phyloP scores from a whole-genome alignment of 1,140 invertebrate genomes.

The Neodiprion lecontei region DNA sequence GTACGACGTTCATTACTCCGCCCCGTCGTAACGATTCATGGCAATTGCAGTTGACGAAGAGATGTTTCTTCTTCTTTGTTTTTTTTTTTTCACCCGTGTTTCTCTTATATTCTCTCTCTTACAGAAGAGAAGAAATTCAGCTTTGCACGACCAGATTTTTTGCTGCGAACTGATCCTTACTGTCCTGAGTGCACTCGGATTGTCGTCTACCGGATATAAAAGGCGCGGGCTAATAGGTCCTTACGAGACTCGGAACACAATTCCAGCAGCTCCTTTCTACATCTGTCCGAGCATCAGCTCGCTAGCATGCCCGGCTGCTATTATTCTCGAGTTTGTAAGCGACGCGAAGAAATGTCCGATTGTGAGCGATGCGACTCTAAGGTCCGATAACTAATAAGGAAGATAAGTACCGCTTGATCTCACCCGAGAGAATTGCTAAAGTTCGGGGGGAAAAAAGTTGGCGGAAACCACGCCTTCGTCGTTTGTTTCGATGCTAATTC shows the following conservation, averaged over 20 bases:
- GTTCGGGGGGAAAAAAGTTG: too few relatives aligned
- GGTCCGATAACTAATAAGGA: too few relatives aligned
- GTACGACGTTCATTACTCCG: too few relatives aligned
- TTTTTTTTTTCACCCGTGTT: neutral
- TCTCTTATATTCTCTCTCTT: neutral
- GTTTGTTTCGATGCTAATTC: too few relatives aligned
- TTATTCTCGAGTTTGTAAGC: neutral
- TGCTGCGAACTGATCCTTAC: neutral
- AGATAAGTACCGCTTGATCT: too few relatives aligned
- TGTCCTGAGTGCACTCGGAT: neutral
- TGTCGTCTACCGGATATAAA: neutral
- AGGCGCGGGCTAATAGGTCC: neutral
- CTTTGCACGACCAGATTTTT: neutral
- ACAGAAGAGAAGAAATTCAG: neutral
- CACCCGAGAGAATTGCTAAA: too few relatives aligned
- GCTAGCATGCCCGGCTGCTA: neutral
- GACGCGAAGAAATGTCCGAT: neutral
- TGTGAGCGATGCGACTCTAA: neutral
- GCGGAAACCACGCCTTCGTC: too few relatives aligned
- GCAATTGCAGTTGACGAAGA: too few relatives aligned
- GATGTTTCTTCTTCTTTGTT: constrained; percentile 9
- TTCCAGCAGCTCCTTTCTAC: neutral
- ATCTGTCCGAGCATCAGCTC: neutral
- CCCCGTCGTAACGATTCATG: too few relatives aligned
- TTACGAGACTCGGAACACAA: neutral